Base-by-base conservation (phyloP, 2,888 invertebrate species). In the Pandemis corylana region DNA sequence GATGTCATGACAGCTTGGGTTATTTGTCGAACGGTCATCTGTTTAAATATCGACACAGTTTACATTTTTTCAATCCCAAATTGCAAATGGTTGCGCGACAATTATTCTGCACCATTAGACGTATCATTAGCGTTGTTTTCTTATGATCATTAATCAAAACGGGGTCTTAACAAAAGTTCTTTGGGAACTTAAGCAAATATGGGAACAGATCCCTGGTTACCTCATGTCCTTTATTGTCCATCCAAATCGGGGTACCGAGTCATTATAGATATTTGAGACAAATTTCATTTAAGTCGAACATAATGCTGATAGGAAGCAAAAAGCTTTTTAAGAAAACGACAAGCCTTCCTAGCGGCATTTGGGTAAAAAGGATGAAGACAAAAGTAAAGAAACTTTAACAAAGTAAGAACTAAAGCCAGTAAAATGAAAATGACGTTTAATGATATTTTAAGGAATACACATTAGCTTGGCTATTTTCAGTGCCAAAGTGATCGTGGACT, bases 51-150 rank as follows among this genome's bases (percentile, higher is more conserved):
- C 53, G 51, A 15, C 42, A 28, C 49, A 65, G 49, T 65, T 75
- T 61, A 36, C 7, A 41, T 73, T 62, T 72, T 68, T 68, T 5
- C 63, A 74, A 65, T 70, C 66, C 62, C 70, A 75, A 63, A 71
- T 62, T 66, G 70, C 51, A 70, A 75, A 72, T 66, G 72, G 72
- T 75, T 75, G 7, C 69, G 15, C 41, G 56, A 72, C 69, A 72
- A 75, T 75, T 68, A 75, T 76, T 76, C 75, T 56, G 77, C 76
- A 75, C 76, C 75, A 77, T 77, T 76, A 76, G 68, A 76, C n/a
- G 61, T 71, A 77, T 77, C 77, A 76, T 77, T 77, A 77, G 77
- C 61, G 73, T 72, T 76, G 72, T 76, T 76, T 70, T 69, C 69
- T 72, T 72, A 42, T 61, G 67, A 71, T 75, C 75, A 75, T 75